phyloP scores from a whole-genome alignment of 2,797 vertebrate genomes.

The Malacoctenus gilli region DNA sequence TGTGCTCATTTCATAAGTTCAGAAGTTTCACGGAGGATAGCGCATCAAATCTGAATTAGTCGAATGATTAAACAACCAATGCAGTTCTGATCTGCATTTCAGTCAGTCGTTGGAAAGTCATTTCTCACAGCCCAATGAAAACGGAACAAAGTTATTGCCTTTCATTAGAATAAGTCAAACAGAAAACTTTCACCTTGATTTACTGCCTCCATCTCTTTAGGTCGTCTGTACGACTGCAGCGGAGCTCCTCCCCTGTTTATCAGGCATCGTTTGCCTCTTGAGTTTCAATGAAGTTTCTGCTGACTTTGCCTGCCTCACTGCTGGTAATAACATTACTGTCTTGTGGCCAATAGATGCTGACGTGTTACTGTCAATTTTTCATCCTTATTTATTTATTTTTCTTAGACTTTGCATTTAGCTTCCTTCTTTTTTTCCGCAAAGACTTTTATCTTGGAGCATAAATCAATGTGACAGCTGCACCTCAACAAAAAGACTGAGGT shows the following conservation, averaged over 20 bases:
- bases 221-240: not conserved
- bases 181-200: slow-evolving; percentile 5
- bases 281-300: slow-evolving; percentile 35
- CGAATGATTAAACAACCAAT: slow-evolving; percentile 22
- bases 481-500: not conserved
- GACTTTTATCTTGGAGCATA: not conserved
- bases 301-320: slow-evolving; percentile 14
- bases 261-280: slow-evolving; percentile 15
- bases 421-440: slow-evolving; percentile 26
- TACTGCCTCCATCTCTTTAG: slow-evolving; percentile 2
- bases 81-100: slow-evolving; percentile 6
- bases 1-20: not conserved
- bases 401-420: not conserved
- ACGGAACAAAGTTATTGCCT: not conserved
- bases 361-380: slow-evolving; percentile 7
- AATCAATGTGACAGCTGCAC: slow-evolving; percentile 24
- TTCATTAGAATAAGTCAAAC: slow-evolving; percentile 4
- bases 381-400: too few relatives aligned
- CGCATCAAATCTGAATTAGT: slow-evolving; percentile 10
- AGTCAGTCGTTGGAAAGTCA: slow-evolving; percentile 3
- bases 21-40: not conserved
- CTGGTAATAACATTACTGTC: slow-evolving; percentile 20
- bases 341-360: slow-evolving; percentile 10
- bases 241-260: slow-evolving; percentile 11
- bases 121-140: not conserved